Evolutionary conservation across 2,888 invertebrate species (phyloP).

Genomic region (Julus scanicus): DNA sequence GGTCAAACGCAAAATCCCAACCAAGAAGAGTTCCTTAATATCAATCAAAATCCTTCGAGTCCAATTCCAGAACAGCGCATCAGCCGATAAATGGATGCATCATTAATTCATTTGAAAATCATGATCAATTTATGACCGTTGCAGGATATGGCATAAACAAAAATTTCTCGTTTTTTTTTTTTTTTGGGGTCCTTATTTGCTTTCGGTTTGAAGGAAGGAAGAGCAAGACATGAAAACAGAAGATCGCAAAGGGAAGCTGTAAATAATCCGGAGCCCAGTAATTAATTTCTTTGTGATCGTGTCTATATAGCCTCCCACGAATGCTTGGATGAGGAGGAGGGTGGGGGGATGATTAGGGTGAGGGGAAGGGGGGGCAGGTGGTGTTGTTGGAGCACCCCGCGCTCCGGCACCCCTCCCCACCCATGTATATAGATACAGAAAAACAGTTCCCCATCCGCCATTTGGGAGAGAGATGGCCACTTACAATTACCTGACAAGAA

Average conservation of each 20-base stretch:
- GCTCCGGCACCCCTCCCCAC: neutral
- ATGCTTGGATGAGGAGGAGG: neutral
- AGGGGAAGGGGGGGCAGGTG: neutral
- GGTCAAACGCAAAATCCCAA: neutral
- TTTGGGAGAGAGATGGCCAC: conserved; percentile 48
- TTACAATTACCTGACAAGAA: conserved; percentile 54
- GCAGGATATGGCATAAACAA: conserved; percentile 28
- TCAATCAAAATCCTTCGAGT: conserved; percentile 33
- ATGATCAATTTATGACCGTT: conserved; percentile 18
- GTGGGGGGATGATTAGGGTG: too few relatives aligned
- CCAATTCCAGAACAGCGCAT: neutral
- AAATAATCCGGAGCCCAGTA: conserved; percentile 53
- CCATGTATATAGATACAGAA: conserved; percentile 12
- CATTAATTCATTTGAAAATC: conserved; percentile 33
- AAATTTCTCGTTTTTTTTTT: neutral
- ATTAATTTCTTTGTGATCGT: conserved; percentile 50
- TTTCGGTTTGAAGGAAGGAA: conserved; percentile 40
- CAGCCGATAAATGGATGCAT: conserved; percentile 33
- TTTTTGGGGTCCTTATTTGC: conserved; percentile 24
- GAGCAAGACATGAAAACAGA: conserved; percentile 35
- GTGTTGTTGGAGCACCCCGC: neutral
- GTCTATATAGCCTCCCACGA: conserved; percentile 31
- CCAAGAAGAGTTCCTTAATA: conserved; percentile 17
- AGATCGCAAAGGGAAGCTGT: conserved; percentile 48
- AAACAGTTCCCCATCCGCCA: conserved; percentile 41